Percentiles rank a stretch among this genome's conserved stretches.
Conservation (phyloP, 2,797 vertebrate species). For the Chrysocyon brachyurus region DNA sequence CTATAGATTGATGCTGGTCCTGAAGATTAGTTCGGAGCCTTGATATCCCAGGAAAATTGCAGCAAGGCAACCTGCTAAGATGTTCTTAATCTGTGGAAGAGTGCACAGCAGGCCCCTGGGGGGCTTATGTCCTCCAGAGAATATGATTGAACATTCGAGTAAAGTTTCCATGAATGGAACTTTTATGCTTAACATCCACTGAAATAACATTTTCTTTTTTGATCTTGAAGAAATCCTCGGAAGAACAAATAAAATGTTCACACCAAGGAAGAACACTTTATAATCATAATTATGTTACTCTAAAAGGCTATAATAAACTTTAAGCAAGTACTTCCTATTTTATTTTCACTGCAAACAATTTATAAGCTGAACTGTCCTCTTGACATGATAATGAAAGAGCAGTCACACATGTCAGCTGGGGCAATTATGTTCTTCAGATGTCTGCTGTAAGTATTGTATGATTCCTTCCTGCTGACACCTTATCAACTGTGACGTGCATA, state of each 20-base stretch:
- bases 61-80: neutral
- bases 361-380: slow-evolving; percentile 90
- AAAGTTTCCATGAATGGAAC: slow-evolving; percentile 77
- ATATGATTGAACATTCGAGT: slow-evolving; percentile 5
- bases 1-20: slow-evolving; percentile 14
- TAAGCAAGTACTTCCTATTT: slow-evolving; percentile 88
- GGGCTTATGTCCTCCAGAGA: neutral
- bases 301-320: slow-evolving; percentile 90
- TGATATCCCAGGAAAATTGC: neutral
- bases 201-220: slow-evolving; percentile 74
- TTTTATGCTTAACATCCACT: slow-evolving; percentile 72
- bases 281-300: slow-evolving; percentile 87
- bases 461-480: slow-evolving; percentile 89
- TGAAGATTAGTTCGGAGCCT: slow-evolving; percentile 47
- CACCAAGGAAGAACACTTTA: slow-evolving; percentile 86
- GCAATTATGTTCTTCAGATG: slow-evolving; percentile 90
- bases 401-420: slow-evolving; percentile 90
- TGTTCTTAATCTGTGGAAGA: slow-evolving; percentile 24
- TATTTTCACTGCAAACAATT: slow-evolving; percentile 89
- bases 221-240: slow-evolving; percentile 67
- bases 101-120: neutral
- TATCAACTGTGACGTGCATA: slow-evolving; percentile 87
- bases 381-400: slow-evolving; percentile 91
- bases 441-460: slow-evolving; percentile 87
- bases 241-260: slow-evolving; percentile 84